These are phyloP conservation scores for Halichoerus grypus DNA, from an alignment of 2,113 vertebrate species.

Conservation along the genomic window DNA sequence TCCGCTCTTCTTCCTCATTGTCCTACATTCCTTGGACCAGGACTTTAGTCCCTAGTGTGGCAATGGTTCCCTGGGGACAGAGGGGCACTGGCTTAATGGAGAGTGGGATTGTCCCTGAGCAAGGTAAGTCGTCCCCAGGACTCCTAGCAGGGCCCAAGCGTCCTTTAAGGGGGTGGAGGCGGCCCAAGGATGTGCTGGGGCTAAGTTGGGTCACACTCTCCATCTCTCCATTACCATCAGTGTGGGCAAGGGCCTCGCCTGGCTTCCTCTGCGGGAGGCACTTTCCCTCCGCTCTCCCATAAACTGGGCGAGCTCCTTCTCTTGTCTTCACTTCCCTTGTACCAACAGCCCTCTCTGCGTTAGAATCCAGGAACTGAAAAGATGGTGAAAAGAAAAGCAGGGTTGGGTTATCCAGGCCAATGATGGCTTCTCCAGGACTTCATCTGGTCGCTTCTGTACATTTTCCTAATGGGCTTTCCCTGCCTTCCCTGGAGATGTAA, in stretches of 20 bases:
- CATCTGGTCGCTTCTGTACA: background rate
- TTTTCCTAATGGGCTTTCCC: background rate
- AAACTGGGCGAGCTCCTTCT: background rate
- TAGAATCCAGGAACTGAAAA: background rate
- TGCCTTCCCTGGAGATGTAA: background rate
- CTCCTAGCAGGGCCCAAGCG: background rate
- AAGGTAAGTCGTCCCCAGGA: background rate
- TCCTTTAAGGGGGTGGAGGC: background rate
- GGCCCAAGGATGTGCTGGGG: rapidly evolving
- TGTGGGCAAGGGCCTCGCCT: background rate
- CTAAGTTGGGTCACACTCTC: background rate
- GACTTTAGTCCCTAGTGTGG: background rate
- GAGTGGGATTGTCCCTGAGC: background rate
- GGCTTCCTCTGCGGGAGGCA: background rate
- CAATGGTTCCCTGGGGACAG: background rate
- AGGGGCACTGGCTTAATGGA: background rate
- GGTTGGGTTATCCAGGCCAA: background rate
- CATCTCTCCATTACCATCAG: background rate
- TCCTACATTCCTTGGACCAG: background rate
- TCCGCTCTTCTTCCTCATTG: background rate
- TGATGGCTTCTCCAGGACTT: background rate
- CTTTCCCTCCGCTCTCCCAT: background rate
- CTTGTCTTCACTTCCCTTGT: background rate
- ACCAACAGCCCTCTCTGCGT: background rate
- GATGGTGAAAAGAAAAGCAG: background rate